Evolutionary conservation across 2,113 vertebrate species (phyloP), one percentile per base, ranked within the genome.

Genomic region (Fukomys damarensis): DNA sequence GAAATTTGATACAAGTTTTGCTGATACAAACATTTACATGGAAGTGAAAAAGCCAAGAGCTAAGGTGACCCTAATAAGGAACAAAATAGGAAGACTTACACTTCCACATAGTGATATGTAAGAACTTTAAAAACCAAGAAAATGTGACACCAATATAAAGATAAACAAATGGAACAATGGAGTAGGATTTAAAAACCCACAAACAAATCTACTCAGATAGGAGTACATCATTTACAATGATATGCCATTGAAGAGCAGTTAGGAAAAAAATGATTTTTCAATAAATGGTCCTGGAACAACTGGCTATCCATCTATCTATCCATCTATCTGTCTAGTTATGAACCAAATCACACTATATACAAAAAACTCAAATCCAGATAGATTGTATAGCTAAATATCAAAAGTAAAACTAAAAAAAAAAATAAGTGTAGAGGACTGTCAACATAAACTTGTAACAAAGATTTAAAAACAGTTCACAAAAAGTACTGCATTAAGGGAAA

Each of bases 11-110:
- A 74, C 13, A 54, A 54, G 13, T 14, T 56, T 56, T 11, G 10
- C 43, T 93, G 85, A 82, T 96, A 80, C 13, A 87, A 84, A 96
- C 66, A 80, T 84, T 77, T 74, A 87, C 63, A 87, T n/a, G 11
- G 24, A 76, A 94, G 82, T 89, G 17, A 70, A 89, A 79, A 82
- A 77, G 59, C 13, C 20, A 77, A 22, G 13, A 54, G 59, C 22
- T 83, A 93, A 82, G 65, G 38, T 38, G 38, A 83, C 46, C 41
- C 3, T 61, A 41, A 61, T 59, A 86, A 93, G 46, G 35, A 92
- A 54, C 30, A 79, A 80, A 79, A 63, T 61, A 74, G 24, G 12
- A 89, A 12, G 26, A 38, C n/a, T 81, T 72, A 58, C 0, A 89
- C 63, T 85, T 52, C 28, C 58, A 70, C 19, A 28, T 19, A 58